Percentiles rank a stretch among this genome's conserved stretches.
These are phyloP conservation scores for Aldabrachelys gigantea DNA, from an alignment of 2,113 vertebrate species.

Conservation along the genomic window DNA sequence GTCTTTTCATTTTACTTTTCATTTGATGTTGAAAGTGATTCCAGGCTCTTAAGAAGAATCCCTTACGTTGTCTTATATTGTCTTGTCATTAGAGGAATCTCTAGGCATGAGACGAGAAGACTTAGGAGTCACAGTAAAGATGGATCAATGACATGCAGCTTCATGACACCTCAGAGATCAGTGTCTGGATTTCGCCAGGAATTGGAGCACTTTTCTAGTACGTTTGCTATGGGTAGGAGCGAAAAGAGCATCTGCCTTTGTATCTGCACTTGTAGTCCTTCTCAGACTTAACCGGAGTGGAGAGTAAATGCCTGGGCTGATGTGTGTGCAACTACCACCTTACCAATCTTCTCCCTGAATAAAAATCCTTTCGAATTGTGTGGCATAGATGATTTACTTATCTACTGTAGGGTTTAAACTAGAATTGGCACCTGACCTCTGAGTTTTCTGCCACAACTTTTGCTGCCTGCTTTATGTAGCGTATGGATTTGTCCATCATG, in stretches of 20 bases:
- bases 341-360: not conserved
- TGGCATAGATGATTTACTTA: not conserved
- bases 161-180: not conserved
- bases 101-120: not conserved
- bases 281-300: not conserved
- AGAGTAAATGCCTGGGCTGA: not conserved
- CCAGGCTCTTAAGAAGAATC: not conserved
- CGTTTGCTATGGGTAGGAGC: rapidly evolving
- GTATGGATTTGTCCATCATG: not conserved
- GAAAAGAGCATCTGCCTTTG: not conserved
- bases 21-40: not conserved
- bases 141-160: not conserved
- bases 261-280: not conserved
- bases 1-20: not conserved
- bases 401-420: not conserved
- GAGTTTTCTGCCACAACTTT: not conserved
- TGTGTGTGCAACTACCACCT: not conserved
- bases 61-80: not conserved
- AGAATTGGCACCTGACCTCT: not conserved
- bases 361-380: not conserved
- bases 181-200: rapidly evolving
- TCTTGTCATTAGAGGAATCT: not conserved
- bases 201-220: not conserved
- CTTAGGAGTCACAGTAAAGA: not conserved
- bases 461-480: not conserved